Evolutionary conservation across 2,888 invertebrate species (phyloP), one percentile per base, ranked within the genome.

Genomic region (Tetranychus truncatus): DNA sequence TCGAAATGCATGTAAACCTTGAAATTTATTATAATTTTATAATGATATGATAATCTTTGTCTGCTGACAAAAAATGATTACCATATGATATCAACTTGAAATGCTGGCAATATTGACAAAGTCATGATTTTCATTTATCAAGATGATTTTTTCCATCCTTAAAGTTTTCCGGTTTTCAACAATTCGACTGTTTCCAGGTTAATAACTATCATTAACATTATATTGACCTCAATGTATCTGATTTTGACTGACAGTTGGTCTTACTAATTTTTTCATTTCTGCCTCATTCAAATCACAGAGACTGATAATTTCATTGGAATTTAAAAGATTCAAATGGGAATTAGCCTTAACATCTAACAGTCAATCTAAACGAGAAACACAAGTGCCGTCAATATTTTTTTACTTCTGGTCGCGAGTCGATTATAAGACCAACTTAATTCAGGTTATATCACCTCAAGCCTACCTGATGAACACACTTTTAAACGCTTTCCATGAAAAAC

Each of bases 291-390:
- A 45, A 44, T 45, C 6, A 45, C 44, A 72, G 72, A 72, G 34
- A 72, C n/a, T 73, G 46, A n/a, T 73, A n/a, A 44, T 65, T 9
- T 55, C 73, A 1, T 24, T 73, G 24, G 24, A 73, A 15, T 73
- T 45, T 20, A 20, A 21, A 15, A 45, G 21, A 55, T 73, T 73
- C 66, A 20, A 65, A 21, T 73, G 73, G 73, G 21, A 73, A 66
- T 73, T 55, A 34, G 15, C 72, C 5, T 69, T 24, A 20, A 21
- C 20, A 21, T 5, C 21, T 24, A 69, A 24, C 5, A 6, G 21
- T 6, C 34, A 20, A 18, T 69, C 69, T 69, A 20, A 24, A 20
- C 69, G 11, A 24, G 11, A 18, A 24, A 20, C 21, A 11, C 11
- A 69, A 24, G 11, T 24, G 34, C 69, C 69, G 11, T 69, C 69